These are phyloP conservation scores for Aleiodes testaceus DNA, from an alignment of 2,888 invertebrate genomes.

Conservation along the genomic window DNA sequence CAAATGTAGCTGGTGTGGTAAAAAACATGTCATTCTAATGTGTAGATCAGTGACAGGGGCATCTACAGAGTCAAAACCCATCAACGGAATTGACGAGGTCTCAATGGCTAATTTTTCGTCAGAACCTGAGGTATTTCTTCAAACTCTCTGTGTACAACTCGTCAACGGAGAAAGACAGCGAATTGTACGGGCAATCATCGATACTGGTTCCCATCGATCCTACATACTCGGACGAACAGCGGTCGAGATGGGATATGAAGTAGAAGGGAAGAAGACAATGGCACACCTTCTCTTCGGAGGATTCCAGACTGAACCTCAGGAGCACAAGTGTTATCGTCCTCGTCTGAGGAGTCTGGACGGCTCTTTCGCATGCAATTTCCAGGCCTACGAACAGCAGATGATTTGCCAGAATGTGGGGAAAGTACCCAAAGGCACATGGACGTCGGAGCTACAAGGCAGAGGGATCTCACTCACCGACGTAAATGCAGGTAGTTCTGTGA, in stretches of 20 bases:
- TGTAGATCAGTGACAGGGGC: conserved; percentile 45
- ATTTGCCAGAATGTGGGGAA: too few species aligned
- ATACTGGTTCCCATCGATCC: conserved; percentile 55
- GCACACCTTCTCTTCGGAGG: conserved; percentile 54
- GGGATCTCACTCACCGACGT: conserved; percentile 38
- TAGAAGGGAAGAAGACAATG: conserved; percentile 44
- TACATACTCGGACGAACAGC: conserved; percentile 52
- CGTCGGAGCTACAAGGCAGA: conserved; percentile 42
- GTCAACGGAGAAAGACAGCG: conserved; percentile 40
- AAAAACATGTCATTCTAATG: conserved; percentile 52
- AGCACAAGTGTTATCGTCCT: conserved; percentile 46
- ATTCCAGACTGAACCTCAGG: conserved; percentile 37
- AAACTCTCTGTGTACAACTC: conserved; percentile 19
- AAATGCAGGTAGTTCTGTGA: conserved; percentile 27
- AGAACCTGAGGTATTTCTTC: conserved; percentile 28
- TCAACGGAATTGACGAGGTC: not conserved
- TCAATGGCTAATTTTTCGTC: conserved; percentile 13
- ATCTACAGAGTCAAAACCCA: not conserved
- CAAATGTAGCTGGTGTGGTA: conserved; percentile 52
- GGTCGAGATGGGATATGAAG: conserved; percentile 47
- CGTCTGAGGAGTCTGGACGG: conserved; percentile 47
- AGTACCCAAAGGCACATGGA: conserved; percentile 33
- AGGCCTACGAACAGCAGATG: too few species aligned
- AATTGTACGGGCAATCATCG: conserved; percentile 51
- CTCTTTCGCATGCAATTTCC: conserved; percentile 47